Evolutionary conservation across 2,888 invertebrate genomes (phyloP).

Genomic region (Corbicula japonica): DNA sequence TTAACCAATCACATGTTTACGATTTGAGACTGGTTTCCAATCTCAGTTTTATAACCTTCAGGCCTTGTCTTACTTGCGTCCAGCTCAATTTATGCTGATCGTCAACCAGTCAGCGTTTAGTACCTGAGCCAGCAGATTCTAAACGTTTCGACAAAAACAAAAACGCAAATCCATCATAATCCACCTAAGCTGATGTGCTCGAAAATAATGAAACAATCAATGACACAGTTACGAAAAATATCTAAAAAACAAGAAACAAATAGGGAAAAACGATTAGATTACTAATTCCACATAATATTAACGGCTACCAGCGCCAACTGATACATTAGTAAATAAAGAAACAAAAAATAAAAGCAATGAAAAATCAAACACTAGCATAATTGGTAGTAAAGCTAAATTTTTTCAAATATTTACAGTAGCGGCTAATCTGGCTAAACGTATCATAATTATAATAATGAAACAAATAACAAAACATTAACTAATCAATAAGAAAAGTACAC

Average conservation of each 20-base stretch:
- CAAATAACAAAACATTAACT: no score
- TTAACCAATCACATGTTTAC: no score
- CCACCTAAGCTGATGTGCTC: conserved; percentile 16
- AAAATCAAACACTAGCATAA: no score
- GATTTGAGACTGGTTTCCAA: no score
- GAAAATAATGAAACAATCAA: conserved; percentile 18
- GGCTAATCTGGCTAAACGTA: no score
- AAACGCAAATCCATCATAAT: conserved; percentile 62
- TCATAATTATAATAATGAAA: no score
- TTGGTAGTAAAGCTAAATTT: no score
- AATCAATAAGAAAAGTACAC: no score
- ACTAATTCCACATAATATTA: no score
- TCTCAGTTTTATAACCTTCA: no score
- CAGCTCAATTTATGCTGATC: conserved; percentile 15
- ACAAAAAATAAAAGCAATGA: not conserved
- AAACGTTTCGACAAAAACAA: conserved; percentile 59
- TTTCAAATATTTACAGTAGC: no score
- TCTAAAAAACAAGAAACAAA: conserved; percentile 10
- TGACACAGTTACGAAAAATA: conserved; percentile 9
- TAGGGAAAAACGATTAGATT: not conserved
- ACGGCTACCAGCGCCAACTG: conserved; percentile 35
- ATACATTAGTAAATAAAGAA: conserved; percentile 4
- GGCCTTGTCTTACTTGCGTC: no score
- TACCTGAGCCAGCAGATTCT: conserved; percentile 26
- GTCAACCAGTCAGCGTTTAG: not conserved